Conservation (phyloP, 2,888 invertebrate genomes). For the Heliconius charithonia region DNA sequence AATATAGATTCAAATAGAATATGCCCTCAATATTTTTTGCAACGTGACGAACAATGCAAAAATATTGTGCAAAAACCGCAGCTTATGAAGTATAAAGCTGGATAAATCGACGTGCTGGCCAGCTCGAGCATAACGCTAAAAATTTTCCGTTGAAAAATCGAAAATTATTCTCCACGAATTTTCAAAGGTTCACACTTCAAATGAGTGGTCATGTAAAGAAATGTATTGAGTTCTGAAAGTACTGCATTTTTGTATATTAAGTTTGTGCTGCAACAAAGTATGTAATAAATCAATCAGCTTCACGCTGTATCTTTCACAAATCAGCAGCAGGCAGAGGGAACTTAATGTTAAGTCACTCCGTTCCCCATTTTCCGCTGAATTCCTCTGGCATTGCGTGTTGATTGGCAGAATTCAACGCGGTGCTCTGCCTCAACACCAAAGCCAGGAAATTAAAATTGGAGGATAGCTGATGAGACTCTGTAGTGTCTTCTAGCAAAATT, state of each 20-base stretch:
- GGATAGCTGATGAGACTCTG: too few species aligned
- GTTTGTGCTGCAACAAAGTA: too few species aligned
- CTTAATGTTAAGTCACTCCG: too few species aligned
- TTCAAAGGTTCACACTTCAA: slow-evolving; percentile 9
- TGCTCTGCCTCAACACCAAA: too few species aligned
- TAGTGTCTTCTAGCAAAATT: too few species aligned
- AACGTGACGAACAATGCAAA: slow-evolving; percentile 24
- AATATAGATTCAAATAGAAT: slow-evolving; percentile 17
- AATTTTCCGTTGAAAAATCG: slow-evolving; percentile 21
- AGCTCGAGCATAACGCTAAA: slow-evolving; percentile 6
- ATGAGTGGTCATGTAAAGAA: neutral
- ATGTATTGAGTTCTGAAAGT: neutral
- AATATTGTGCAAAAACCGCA: slow-evolving; percentile 17
- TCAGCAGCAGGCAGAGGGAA: too few species aligned
- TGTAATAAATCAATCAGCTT: too few species aligned
- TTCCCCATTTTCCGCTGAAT: too few species aligned
- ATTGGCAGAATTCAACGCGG: too few species aligned
- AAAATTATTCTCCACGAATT: slow-evolving; percentile 16
- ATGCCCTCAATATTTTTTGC: neutral
- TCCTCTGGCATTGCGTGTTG: too few species aligned
- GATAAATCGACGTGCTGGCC: slow-evolving; percentile 28
- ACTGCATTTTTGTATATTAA: neutral
- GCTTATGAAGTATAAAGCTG: slow-evolving; percentile 34
- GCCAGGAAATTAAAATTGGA: too few species aligned
- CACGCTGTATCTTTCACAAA: too few species aligned